A percentile compares a stretch with the other conserved stretches of the same genome.
Evolutionary conservation across 2,888 invertebrate genomes (phyloP).

Genomic region (Belgica antarctica): DNA sequence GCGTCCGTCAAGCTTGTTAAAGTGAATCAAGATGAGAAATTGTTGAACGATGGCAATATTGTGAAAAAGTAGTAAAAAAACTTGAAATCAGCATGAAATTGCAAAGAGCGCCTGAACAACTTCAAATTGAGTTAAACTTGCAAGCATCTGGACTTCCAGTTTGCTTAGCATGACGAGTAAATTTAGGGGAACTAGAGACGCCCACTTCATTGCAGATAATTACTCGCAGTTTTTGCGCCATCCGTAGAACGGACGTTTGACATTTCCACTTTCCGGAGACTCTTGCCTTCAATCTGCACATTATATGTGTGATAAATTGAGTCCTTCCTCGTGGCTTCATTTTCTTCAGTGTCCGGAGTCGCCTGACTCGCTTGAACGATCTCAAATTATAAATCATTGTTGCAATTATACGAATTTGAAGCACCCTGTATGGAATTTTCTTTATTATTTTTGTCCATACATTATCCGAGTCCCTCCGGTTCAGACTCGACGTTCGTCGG

Average conservation of each 20-base stretch:
- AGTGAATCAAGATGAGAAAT: too few species aligned
- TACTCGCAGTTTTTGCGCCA: neutral
- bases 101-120: too few species aligned
- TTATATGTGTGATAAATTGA: conserved; percentile 15
- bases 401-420: conserved; percentile 25
- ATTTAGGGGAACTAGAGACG: too few species aligned
- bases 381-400: conserved; percentile 16
- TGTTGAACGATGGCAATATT: too few species aligned
- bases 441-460: conserved; percentile 28
- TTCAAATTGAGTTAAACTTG: too few species aligned
- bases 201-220: neutral
- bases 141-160: too few species aligned
- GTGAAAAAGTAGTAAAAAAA: too few species aligned
- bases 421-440: too few species aligned
- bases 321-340: conserved; percentile 2
- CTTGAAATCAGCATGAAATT: too few species aligned
- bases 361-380: neutral
- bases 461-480: neutral
- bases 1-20: too few species aligned
- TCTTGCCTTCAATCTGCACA: neutral
- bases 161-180: too few species aligned
- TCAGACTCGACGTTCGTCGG: neutral
- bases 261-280: neutral
- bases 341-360: neutral
- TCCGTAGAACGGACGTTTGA: neutral